Evolutionary conservation across 1,140 invertebrate genomes (phyloP), one percentile per base, ranked within the genome.

Genomic region (Zaprionus vittiger): DNA sequence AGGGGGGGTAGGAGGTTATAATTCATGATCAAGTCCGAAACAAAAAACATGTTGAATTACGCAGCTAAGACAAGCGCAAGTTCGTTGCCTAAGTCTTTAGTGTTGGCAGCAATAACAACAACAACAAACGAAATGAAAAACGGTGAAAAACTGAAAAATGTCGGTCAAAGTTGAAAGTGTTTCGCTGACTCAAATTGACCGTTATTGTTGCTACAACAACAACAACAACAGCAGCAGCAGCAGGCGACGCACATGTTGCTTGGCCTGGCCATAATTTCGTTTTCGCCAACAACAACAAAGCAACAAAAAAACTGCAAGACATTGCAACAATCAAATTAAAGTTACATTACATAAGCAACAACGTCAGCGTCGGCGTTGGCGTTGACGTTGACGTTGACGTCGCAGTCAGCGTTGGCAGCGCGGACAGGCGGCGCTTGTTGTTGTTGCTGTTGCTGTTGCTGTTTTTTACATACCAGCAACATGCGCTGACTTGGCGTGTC

Each of bases 321-420:
- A 87, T 87, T 87, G 83, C 83, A 87, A 89, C 83, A 87, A 89
- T 87, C 84, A 87, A 87, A 87, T 87, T 89, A 87, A 89, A 89
- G 62, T 84, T 81, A 89, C 73, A 90, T 87, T 89, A 89, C 81
- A 84, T 90, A 89, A 89, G 80, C 79, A 12, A 26, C 37, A 28
- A 65, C 60, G 61, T 61, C 31, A 64, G 31, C 52, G 59, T 55
- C 38, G 62, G 47, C 49, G 61, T 26, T 37, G 38, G 14, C 70
- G n/a, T 44, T 62, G 22, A 41, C 49, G 61, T 26, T 37, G 38
- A 5, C 70, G n/a, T 44, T 55, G 31, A 20, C 26, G 64, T 12
- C 24, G 41, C 15, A 20, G 64, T 12, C 24, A 28, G 7, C 60
- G 28, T 41, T 38, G 31, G 4, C 34, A 17, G 41, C 55, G 65